Evolutionary conservation across 1,140 invertebrate species (phyloP), one percentile per base, ranked within the genome.

Genomic region (Pteromalus puparum): DNA sequence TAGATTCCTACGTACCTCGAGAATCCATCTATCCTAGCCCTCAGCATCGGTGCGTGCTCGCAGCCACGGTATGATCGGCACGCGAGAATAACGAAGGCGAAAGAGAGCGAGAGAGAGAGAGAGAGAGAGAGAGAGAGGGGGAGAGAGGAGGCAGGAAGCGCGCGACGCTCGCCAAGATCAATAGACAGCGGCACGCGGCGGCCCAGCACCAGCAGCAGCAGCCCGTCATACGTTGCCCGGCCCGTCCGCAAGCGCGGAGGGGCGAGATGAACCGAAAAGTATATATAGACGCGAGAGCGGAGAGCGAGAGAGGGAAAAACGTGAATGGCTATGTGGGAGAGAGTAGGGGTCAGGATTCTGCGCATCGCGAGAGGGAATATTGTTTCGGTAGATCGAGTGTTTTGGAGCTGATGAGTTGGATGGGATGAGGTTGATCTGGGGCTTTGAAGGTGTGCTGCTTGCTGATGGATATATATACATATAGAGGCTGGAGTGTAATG

Each of bases 161-260:
- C 89, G 87, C 87, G 87, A 90, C 87, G 87, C 88, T 88, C 87
- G 87, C 90, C 90, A 90, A 90, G 90, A 91, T 91, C 90, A 91
- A 91, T 91, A 91, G 90, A 87, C 88, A 88, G 88, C 12, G n/a
- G 75, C 42, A 53, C 30, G 72, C 34, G 72, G 72, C 34, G 34
- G 72, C 34, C 7, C 75, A 75, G 38, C 80, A 68, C 61, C 87
- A 87, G 87, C 75, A 75, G 38, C 80, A 68, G 73, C 87, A 87
- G 87, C 90, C 46, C 70, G 42, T 90, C 90, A 89, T 86, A 90
- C 77, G 89, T 87, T 90, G 89, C 87, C 48, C 74, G 65, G 65
- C 34, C 67, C 15, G 76, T 65, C 30, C 80, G 28, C 65, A 67
- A 30, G 53, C n/a, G 67, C 18, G 78, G 84, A 86, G 81, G 46